Evolutionary conservation across 2,888 invertebrate species (phyloP).

Genomic region (Trissonchulus latispiculum): DNA sequence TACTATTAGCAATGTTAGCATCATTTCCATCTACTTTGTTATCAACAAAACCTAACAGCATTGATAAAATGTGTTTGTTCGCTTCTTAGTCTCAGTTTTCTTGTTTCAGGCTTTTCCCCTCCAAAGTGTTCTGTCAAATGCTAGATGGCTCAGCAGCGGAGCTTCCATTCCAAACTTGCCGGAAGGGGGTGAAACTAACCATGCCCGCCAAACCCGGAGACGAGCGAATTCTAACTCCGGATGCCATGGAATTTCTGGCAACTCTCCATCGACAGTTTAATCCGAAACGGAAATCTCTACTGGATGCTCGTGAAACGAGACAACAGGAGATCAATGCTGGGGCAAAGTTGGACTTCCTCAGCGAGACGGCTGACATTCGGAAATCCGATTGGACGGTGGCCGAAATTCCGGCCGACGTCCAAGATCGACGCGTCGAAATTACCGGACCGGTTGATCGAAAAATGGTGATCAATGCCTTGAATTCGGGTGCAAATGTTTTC

Average conservation of each 20-base stretch:
- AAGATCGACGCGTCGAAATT: constrained; percentile 44
- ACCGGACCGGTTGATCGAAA: constrained; percentile 53
- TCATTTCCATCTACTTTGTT: too few relatives aligned
- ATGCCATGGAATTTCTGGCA: constrained; percentile 54
- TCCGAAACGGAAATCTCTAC: constrained; percentile 41
- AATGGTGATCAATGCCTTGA: constrained; percentile 58
- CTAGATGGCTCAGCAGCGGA: neutral
- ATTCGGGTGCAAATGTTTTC: constrained; percentile 46
- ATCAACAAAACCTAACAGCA: too few relatives aligned
- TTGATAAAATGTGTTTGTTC: too few relatives aligned
- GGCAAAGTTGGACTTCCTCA: constrained; percentile 46
- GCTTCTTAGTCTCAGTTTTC: too few relatives aligned
- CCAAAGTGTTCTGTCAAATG: too few relatives aligned
- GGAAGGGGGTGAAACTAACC: neutral
- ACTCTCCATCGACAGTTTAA: constrained; percentile 52
- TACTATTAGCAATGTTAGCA: too few relatives aligned
- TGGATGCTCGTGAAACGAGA: constrained; percentile 34
- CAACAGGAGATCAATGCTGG: constrained; percentile 37
- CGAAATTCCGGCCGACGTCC: constrained; percentile 35
- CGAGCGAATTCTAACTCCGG: constrained; percentile 52
- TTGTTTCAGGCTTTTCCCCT: too few relatives aligned
- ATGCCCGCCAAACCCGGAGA: constrained; percentile 45
- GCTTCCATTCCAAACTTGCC: neutral
- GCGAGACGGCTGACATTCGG: constrained; percentile 49
- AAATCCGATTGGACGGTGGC: constrained; percentile 54